Base-by-base conservation (phyloP, 2,113 vertebrate species). In the Stegostoma tigrinum region DNA sequence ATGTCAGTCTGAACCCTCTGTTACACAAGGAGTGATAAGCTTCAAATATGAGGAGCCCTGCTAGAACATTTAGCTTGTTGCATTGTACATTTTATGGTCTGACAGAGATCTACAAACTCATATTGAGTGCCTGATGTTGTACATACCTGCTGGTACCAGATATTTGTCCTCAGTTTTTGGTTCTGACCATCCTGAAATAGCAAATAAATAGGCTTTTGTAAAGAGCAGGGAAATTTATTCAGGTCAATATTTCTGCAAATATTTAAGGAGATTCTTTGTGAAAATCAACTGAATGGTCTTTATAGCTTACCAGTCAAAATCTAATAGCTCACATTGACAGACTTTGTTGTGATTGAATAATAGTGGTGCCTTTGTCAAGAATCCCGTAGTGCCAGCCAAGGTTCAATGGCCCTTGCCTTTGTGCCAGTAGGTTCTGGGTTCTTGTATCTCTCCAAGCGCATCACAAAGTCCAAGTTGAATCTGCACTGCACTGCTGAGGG, bases 61-160 rank as follows among this genome's bases (percentile, higher is more conserved):
- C 52, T 17, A n/a, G 52, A 61, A 61, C 61, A 90, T 64, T 64
- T n/a, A 83, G 38, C 19, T 45, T 38, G 21, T 83, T 23, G 17
- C 14, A 61, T 15, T 90, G 19, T 14, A 5, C 5, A 42, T 83
- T 17, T 83, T 23, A 38, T 64, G 61, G 34, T 17, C 61, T 93
- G 89, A 42, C 67, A 7, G n/a, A 21, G 30, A 1, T 64, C 14
- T 38, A 67, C 19, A 67, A 5, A 38, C 23, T 93, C 30, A 42
- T 68, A 68, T 68, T 21, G 10, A 55, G 55, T 89, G 6, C 30
- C 27, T 61, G 86, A 55, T 93, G 38, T 6, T 21, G 19, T 67
- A 96, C 96, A 95, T 96, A 98, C 98, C 97, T 99, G 98, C 66
- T 96, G 97, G 97, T 98, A 98, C 98, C 98, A 98, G 95, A 98